Evolutionary conservation across 2,888 invertebrate species (phyloP), one percentile per base, ranked within the genome.

Genomic region (Therioaphis trifolii): DNA sequence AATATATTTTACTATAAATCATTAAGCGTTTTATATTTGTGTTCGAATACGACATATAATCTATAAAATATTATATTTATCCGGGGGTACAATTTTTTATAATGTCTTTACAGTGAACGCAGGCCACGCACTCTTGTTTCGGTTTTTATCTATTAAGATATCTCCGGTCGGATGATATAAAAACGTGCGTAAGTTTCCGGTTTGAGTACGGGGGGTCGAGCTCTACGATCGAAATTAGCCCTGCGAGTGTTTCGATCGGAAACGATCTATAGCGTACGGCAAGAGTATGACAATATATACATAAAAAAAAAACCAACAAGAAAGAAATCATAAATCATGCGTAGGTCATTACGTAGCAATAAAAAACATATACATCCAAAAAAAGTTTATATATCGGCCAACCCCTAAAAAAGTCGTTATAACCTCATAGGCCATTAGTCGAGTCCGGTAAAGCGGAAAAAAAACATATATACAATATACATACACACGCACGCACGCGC

Each of bases 341-440:
- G 72, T 63, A 72, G 80, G 80, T 82, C 80, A 82, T 82, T 82
- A 82, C 80, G 80, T 82, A 63, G 72, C 80, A 82, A 82, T 82
- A 82, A 82, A 82, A 82, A 82, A 72, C 71, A 49, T 72, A 82
- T 82, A 71, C 49, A 72, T 80, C 61, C 35, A 63, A 80, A 79
- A 71, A 71, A 79, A 80, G 61, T 80, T 80, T 72, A 58, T 79
- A 79, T 71, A 78, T 80, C 80, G 71, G 61, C 71, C 69, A 61
- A 61, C 80, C 80, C 80, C 80, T 71, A 49, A 80, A 80, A 82
- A 82, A 82, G 80, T 82, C 80, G 80, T 82, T 82, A 82, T 82
- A 72, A 82, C 80, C 80, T 82, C 80, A 35, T 72, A 63, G 72
- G 72, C 80, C 80, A 82, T 82, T 82, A 82, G 80, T 82, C 80